These are phyloP conservation scores for Labeo calbasu DNA, from an alignment of 2,797 vertebrate species.

Conservation along the genomic window DNA sequence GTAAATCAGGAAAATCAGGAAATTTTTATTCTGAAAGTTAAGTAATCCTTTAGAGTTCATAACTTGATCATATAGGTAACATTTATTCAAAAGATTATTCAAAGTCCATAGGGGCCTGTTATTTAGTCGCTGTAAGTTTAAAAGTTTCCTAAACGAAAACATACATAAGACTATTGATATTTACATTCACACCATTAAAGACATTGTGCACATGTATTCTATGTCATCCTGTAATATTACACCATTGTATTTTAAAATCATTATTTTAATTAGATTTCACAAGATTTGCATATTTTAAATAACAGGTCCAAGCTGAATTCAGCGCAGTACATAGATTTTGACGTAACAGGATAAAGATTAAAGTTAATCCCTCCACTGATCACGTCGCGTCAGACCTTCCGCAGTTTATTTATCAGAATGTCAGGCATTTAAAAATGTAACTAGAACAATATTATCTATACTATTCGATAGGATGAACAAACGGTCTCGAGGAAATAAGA, in stretches of 20 bases:
- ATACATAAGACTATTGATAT: background rate
- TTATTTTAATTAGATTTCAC: background rate
- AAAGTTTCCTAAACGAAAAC: background rate
- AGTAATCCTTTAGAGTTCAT: background rate
- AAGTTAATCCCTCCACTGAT: constrained; percentile 11
- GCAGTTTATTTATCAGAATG: background rate
- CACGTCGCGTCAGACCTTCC: constrained; percentile 10
- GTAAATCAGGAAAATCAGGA: no score
- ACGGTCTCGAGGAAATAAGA: background rate
- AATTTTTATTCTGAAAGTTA: no score
- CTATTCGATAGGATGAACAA: background rate
- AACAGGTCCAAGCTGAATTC: background rate
- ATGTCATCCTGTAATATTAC: background rate
- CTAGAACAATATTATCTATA: background rate
- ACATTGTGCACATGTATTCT: background rate
- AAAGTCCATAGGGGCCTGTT: background rate
- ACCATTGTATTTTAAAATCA: background rate
- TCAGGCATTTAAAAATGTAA: background rate
- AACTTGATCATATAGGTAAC: background rate
- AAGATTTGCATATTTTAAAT: background rate
- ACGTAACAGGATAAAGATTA: background rate
- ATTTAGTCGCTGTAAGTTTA: background rate
- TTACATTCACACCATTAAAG: background rate
- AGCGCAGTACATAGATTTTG: background rate
- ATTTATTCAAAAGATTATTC: background rate